A percentile compares a stretch with the other conserved stretches of the same genome.
Evolutionary conservation across 1,140 invertebrate genomes (phyloP).

Genomic region (Drosophila bifasciata): DNA sequence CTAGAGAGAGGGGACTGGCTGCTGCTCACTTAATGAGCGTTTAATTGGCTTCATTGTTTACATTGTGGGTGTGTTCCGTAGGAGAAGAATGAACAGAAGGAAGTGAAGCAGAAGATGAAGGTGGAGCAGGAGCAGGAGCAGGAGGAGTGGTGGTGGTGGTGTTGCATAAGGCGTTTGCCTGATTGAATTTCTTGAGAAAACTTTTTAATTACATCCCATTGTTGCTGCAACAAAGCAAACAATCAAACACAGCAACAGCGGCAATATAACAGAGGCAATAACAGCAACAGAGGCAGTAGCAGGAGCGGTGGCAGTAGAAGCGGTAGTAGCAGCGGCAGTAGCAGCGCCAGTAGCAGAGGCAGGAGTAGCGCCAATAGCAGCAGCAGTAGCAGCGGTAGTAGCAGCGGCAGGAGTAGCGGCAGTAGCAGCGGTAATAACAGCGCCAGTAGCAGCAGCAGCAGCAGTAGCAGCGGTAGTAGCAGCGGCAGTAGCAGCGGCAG

Average conservation of each 20-base stretch:
- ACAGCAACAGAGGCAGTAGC: too few relatives aligned
- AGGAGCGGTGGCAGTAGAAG: too few relatives aligned
- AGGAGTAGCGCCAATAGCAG: neutral
- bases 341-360: too few relatives aligned
- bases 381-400: neutral
- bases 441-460: too few relatives aligned
- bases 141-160: too few relatives aligned
- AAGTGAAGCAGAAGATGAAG: too few relatives aligned
- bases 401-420: neutral
- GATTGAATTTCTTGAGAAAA: conserved; percentile 77
- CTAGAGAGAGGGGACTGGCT: too few relatives aligned
- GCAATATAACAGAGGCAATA: conserved; percentile 3
- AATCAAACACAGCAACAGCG: conserved; percentile 10
- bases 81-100: too few relatives aligned
- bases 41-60: conserved; percentile 80
- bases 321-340: too few relatives aligned
- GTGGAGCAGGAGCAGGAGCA: neutral
- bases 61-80: conserved; percentile 51
- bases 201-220: conserved; percentile 76
- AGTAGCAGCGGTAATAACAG: too few relatives aligned
- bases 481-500: conserved; percentile 1
- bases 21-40: conserved; percentile 78
- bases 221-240: conserved; percentile 51
- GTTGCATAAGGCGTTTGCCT: conserved; percentile 23
- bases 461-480: too few relatives aligned